Evolutionary conservation across 2,888 invertebrate species (phyloP), one percentile per base, ranked within the genome.

Genomic region (Hirtodrosophila trivittata): DNA sequence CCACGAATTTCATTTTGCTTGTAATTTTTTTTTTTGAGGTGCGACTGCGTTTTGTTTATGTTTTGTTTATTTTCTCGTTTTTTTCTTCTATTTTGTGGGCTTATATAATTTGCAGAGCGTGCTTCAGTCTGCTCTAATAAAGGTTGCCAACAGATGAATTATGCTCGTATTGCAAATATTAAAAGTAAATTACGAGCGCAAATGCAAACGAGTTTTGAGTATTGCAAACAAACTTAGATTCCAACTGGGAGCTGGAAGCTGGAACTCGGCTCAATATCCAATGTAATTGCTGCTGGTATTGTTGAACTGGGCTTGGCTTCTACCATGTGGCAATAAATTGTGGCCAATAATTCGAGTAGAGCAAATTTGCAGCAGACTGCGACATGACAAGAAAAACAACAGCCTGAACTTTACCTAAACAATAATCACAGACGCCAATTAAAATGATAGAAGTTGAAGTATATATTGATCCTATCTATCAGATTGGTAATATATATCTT

Each of bases 41-140:
- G 83, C 83, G 78, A 77, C 63, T 77, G 47, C 38, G 51, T 45
- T 73, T 66, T 59, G 60, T 66, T 65, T 64, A 43, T 58, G 57
- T 64, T 80, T 62, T 45, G 52, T 60, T 51, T 21, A 42, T 30
- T 75, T 56, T 45, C 51, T 56, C 50, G 60, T 21, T 28, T 49
- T 59, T 47, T 8, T 39, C 25, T 38, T 64, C 26, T 37, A 50
- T 39, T 18, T 35, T 26, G 21, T 35, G 12, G 47, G 38, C 71
- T 78, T 80, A 84, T 85, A 68, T 85, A 84, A 84, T 84, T 75
- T 35, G 51, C 71, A 55, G 80, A 80, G 82, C 77, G 82, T 84
- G 78, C 78, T 76, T 63, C 39, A 64, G 54, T 49, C 45, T 59
- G 60, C 72, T 75, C 73, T 62, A 80, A 71, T 84, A 84, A 84